Evolutionary conservation across 2,113 vertebrate species (phyloP).

Genomic region (Ophthalmotilapia sp.): DNA sequence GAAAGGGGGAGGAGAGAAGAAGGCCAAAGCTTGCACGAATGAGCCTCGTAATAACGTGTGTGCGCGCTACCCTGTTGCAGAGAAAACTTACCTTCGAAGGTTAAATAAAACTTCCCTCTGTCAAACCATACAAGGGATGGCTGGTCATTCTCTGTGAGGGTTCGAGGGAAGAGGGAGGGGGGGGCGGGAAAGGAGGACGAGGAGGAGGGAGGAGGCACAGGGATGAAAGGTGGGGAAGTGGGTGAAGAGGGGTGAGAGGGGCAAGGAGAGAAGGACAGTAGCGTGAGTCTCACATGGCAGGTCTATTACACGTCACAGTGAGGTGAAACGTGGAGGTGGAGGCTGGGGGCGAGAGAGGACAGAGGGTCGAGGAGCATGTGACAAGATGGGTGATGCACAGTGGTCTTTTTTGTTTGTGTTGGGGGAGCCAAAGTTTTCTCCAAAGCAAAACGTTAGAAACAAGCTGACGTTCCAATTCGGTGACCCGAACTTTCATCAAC

Average conservation of each 20-base stretch:
- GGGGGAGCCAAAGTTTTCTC: neutral
- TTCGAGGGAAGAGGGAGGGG: conserved; percentile 70
- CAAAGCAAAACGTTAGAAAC: neutral
- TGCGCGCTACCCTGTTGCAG: conserved; percentile 63
- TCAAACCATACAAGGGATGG: conserved; percentile 99
- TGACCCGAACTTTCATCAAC: neutral
- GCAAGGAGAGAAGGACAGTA: conserved; percentile 97
- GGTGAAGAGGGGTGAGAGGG: conserved; percentile 83
- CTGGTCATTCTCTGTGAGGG: conserved; percentile 99
- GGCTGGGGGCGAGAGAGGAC: neutral
- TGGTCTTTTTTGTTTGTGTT: neutral
- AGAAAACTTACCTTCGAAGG: conserved; percentile 99
- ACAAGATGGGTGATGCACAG: neutral
- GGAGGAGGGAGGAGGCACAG: conserved; percentile 67
- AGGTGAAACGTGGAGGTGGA: conserved; percentile 52
- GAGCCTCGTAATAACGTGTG: conserved; percentile 66
- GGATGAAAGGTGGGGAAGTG: conserved; percentile 41
- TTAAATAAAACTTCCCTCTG: conserved; percentile 99
- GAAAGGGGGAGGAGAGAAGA: conserved; percentile 20
- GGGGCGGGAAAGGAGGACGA: conserved; percentile 64
- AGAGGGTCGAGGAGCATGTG: neutral
- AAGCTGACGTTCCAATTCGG: neutral
- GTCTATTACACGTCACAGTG: conserved; percentile 79
- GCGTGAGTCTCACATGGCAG: conserved; percentile 91
- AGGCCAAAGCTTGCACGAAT: conserved; percentile 62